A percentile compares a stretch with the other conserved stretches of the same genome.
Conservation (phyloP, 2,797 vertebrate species). For the Megalops cyprinoides region DNA sequence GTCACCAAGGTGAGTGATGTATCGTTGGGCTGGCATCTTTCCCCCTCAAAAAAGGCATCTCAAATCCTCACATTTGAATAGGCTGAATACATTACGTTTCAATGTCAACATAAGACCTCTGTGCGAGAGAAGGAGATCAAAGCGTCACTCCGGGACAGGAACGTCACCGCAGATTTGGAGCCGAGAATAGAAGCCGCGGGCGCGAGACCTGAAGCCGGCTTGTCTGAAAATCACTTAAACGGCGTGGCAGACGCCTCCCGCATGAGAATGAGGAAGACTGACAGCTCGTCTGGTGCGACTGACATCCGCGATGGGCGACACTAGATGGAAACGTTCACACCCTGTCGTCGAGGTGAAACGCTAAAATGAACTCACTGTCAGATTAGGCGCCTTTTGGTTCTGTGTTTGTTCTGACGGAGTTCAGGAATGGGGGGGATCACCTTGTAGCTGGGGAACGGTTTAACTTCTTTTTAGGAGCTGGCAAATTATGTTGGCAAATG, state of each 20-base stretch:
- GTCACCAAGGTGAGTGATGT: not conserved
- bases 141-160: not conserved
- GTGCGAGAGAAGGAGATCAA: not conserved
- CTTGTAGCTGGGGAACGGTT: not conserved
- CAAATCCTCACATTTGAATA: not conserved
- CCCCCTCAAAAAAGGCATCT: not conserved
- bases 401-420: not conserved
- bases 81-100: not conserved
- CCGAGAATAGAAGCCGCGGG: not conserved
- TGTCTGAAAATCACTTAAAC: conserved; percentile 19
- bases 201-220: conserved; percentile 6
- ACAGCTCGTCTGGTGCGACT: not conserved
- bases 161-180: not conserved
- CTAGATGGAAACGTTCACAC: conserved; percentile 17
- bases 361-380: conserved; percentile 20
- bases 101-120: not conserved
- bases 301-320: not conserved
- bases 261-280: not conserved
- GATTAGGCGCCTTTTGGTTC: not conserved
- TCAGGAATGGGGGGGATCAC: conserved; percentile 7
- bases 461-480: not conserved
- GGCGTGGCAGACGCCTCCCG: not conserved
- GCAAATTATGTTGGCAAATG: too few species aligned
- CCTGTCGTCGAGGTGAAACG: conserved; percentile 4
- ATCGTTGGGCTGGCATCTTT: not conserved